Percentiles rank a stretch among this genome's conserved stretches.
Conservation (phyloP, 2,113 vertebrate species). For the Dolichallabes microphthalmus region DNA sequence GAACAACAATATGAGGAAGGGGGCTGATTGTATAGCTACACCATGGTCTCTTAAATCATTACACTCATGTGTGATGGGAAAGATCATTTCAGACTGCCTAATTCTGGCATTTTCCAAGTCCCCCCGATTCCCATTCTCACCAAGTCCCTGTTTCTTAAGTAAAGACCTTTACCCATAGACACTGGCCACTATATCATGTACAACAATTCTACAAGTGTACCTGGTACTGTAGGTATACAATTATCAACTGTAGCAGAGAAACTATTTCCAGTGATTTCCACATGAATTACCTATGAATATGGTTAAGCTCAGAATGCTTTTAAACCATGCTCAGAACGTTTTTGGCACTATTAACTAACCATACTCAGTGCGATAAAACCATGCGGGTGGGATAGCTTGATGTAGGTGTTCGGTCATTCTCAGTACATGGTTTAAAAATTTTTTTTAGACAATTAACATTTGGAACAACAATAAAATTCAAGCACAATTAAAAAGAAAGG, state of each 20-base stretch:
- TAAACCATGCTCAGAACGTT: not conserved
- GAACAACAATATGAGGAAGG: slow-evolving; percentile 6
- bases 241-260: not conserved
- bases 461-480: not conserved
- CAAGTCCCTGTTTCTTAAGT: not conserved
- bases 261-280: not conserved
- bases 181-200: not conserved
- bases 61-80: not conserved
- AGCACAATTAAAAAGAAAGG: not conserved
- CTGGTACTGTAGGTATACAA: not conserved
- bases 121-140: too few species aligned
- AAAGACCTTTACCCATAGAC: not conserved
- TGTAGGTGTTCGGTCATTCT: slow-evolving; percentile 9
- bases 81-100: not conserved
- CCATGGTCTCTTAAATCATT: not conserved
- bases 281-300: not conserved
- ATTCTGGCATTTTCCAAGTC: not conserved
- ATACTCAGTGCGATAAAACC: slow-evolving; percentile 11
- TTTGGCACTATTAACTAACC: slow-evolving; percentile 1
- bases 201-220: not conserved
- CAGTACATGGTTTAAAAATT: not conserved
- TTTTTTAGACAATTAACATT: not conserved
- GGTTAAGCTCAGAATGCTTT: not conserved
- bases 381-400: slow-evolving; percentile 16
- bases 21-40: not conserved